Conservation (phyloP, 2,113 vertebrate species). For the Aegotheles bennettii region DNA sequence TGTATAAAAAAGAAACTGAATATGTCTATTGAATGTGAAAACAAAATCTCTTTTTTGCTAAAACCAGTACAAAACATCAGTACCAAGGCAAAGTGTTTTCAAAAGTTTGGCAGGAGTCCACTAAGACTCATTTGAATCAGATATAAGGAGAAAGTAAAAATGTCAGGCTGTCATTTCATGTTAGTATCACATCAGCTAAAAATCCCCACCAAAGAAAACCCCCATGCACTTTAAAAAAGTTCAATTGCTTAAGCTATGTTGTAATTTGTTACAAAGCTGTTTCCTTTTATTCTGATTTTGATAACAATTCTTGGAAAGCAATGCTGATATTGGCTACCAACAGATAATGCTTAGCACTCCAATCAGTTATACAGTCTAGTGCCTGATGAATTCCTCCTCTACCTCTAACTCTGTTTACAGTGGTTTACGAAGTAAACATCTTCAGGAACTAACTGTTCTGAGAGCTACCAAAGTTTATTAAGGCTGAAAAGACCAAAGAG, state of each 20-base stretch:
- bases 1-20: neutral
- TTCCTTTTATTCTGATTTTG: neutral
- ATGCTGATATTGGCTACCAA: neutral
- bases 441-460: neutral
- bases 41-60: neutral
- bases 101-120: neutral
- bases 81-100: neutral
- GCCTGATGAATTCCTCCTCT: neutral
- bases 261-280: neutral
- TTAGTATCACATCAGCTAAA: neutral
- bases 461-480: neutral
- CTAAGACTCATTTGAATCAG: neutral
- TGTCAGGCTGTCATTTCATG: neutral
- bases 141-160: neutral
- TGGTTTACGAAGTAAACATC: neutral
- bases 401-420: neutral
- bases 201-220: fast-evolving
- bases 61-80: neutral
- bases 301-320: neutral
- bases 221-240: neutral
- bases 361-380: neutral
- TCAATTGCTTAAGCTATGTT: neutral
- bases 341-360: neutral
- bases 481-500: neutral
- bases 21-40: neutral